phyloP scores from a whole-genome alignment of 2,888 invertebrate genomes.

The Drosophila picticornis region DNA sequence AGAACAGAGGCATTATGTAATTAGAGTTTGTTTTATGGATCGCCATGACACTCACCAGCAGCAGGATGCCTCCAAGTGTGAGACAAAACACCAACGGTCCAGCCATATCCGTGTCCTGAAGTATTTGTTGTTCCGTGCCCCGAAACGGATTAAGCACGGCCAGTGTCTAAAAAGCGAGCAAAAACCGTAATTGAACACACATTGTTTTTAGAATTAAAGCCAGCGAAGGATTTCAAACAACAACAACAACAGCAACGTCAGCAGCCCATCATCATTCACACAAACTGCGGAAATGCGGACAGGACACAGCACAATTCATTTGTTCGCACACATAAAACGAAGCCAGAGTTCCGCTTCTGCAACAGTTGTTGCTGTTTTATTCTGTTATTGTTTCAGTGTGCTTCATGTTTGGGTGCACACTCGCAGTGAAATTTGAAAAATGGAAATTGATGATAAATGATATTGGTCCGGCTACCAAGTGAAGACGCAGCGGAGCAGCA shows the following conservation, averaged over 20 bases:
- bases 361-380: constrained; percentile 42
- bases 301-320: constrained; percentile 72
- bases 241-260: constrained; percentile 2
- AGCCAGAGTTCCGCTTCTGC: constrained; percentile 43
- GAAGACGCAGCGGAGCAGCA: constrained; percentile 32
- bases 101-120: constrained; percentile 90
- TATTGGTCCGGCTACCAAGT: constrained; percentile 70
- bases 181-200: constrained; percentile 21
- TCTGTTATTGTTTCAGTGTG: constrained; percentile 8
- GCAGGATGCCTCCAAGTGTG: constrained; percentile 88
- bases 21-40: constrained; percentile 13
- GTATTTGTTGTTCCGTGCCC: constrained; percentile 87
- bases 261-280: constrained; percentile 69
- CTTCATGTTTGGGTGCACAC: constrained; percentile 39
- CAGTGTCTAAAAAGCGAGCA: constrained; percentile 86
- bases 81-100: constrained; percentile 92
- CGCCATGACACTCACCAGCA: constrained; percentile 84
- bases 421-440: constrained; percentile 79
- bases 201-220: constrained; percentile 66
- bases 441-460: constrained; percentile 83
- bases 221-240: constrained; percentile 45
- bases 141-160: constrained; percentile 90
- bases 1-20: constrained; percentile 26
- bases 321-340: constrained; percentile 58
- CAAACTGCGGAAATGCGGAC: constrained; percentile 38